Conservation (phyloP, 2,888 invertebrate genomes). For the Drosophila niveifrons region DNA sequence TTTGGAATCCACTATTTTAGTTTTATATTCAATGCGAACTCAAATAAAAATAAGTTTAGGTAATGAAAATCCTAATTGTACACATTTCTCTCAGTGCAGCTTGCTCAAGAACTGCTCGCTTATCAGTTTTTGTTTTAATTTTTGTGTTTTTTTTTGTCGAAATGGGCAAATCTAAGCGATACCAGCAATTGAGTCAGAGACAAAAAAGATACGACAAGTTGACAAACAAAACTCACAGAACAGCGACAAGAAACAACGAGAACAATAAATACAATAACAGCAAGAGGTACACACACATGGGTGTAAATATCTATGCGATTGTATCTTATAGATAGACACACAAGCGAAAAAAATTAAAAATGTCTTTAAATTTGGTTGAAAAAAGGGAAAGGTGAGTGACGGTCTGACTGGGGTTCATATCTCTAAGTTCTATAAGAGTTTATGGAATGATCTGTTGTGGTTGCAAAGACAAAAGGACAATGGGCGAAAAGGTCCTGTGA, state of each 20-base stretch:
- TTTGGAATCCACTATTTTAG: too few relatives aligned
- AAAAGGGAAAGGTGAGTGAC: conserved; percentile 32
- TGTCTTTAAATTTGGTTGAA: conserved; percentile 10
- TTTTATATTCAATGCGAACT: too few relatives aligned
- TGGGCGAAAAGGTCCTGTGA: conserved; percentile 40
- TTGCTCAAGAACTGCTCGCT: conserved; percentile 37
- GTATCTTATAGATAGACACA: conserved; percentile 33
- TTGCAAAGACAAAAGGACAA: conserved; percentile 46
- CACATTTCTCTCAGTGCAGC: conserved; percentile 31
- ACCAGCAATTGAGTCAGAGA: conserved; percentile 74
- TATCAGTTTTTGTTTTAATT: conserved; percentile 47
- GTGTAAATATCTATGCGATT: conserved; percentile 16
- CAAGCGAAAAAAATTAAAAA: conserved; percentile 16
- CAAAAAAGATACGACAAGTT: conserved; percentile 63
- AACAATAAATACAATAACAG: conserved; percentile 22
- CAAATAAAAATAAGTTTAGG: neutral
- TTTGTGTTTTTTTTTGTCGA: conserved; percentile 30
- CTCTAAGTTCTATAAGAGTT: conserved; percentile 11
- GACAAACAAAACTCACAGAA: conserved; percentile 59
- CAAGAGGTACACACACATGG: conserved; percentile 9
- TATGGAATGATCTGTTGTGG: conserved; percentile 67
- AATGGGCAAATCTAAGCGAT: conserved; percentile 75
- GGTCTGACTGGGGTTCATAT: conserved; percentile 44
- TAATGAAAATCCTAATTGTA: neutral
- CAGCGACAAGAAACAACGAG: conserved; percentile 20